Conservation (phyloP, 1,140 invertebrate species). For the Hypothenemus hampei region DNA sequence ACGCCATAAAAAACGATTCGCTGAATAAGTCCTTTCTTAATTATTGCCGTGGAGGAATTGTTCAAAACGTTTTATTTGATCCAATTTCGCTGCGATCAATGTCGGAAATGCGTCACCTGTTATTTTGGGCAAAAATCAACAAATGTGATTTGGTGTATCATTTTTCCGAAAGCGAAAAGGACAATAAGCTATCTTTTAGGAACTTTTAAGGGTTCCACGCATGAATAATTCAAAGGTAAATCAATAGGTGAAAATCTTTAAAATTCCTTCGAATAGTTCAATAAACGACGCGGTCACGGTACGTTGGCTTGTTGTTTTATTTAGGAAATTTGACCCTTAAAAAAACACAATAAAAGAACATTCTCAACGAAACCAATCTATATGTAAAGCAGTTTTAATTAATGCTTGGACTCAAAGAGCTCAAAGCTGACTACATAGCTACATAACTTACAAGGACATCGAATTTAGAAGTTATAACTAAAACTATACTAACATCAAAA, state of each 20-base stretch:
- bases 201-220: too few relatives aligned
- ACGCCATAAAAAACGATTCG: constrained; percentile 22
- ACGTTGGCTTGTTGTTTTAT: too few relatives aligned
- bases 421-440: neutral
- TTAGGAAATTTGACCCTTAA: neutral
- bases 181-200: constrained; percentile 4
- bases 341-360: too few relatives aligned
- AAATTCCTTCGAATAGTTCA: constrained; percentile 6
- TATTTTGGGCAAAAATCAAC: too few relatives aligned
- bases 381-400: neutral
- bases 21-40: constrained; percentile 20
- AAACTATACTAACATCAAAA: neutral
- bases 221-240: constrained; percentile 15
- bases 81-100: constrained; percentile 13
- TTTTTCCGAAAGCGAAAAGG: neutral
- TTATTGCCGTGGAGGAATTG: constrained; percentile 15
- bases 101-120: too few relatives aligned
- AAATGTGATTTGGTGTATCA: too few relatives aligned
- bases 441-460: neutral
- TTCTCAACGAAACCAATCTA: too few relatives aligned
- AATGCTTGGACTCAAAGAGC: neutral
- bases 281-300: neutral
- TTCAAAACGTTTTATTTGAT: constrained; percentile 17
- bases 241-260: constrained; percentile 10
- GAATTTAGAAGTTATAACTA: constrained; percentile 5